Evolutionary conservation across 2,888 invertebrate genomes (phyloP), one percentile per base, ranked within the genome.

Genomic region (Caenorhabditis macrosperma): DNA sequence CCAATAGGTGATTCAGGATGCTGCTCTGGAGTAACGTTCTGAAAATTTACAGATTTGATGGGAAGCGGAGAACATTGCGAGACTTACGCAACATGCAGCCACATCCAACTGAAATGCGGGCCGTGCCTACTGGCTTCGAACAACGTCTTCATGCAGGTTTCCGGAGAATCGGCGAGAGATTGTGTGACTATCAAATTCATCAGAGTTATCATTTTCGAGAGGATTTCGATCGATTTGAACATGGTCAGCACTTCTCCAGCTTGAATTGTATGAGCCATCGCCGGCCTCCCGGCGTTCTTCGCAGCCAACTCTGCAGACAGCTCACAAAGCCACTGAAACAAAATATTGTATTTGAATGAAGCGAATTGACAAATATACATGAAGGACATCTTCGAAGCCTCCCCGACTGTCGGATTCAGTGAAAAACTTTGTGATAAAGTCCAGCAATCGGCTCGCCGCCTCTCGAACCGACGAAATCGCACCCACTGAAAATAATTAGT

Each of bases 21-120:
- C 66, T 30, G 12, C 74, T 76, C n/a, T 83, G 82, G 33, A 79
- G 78, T 0, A 72, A 66, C 1, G 69, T 67, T 24, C 85, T 85
- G 66, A 63, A 81, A 60, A 4, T 63, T 52, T 60, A 28, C 22
- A 12, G 7, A 35, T 48, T 10, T 10, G 24, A 20, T 50, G 4
- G 20, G 3, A 10, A n/a, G n/a, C n/a, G 38, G 9, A 12, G 15
- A 38, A 38, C 2, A 15, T 38, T 12, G 3, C 20, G 22, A 41
- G 52, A 71, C 78, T 54, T 52, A 85, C 84, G 82, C 84, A 44
- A 85, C 82, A 50, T 85, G 83, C 5, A 82, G 64, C 84, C 84
- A 85, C 52, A 85, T 80, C 85, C 85, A 85, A 55, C 74, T 81
- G 55, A 85, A 85, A 48, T 85, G 78, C 0, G 50, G 44, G 9